Conservation (phyloP, 2,113 vertebrate genomes). For the Merops nubicus region DNA sequence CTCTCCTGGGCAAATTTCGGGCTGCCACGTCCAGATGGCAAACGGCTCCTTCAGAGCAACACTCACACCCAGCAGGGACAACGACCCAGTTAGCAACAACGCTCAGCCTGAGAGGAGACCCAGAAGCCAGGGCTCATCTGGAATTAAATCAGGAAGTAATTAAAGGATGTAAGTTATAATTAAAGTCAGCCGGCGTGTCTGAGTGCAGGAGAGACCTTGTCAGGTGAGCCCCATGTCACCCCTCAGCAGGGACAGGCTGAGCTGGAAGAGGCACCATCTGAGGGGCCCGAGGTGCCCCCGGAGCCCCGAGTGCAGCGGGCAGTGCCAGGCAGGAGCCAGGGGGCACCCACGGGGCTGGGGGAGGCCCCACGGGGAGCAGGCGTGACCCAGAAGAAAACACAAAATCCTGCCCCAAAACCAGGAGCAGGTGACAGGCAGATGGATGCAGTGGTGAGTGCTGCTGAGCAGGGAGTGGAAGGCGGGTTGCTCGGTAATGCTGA, state of each 20-base stretch:
- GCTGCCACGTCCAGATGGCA: not conserved
- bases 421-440: constrained; percentile 51
- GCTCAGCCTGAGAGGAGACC: not conserved
- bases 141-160: constrained; percentile 39
- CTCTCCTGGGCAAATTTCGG: not conserved
- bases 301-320: too few species aligned
- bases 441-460: constrained; percentile 53
- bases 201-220: not conserved
- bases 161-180: constrained; percentile 45
- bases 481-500: constrained; percentile 10
- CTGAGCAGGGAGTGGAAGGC: constrained; percentile 34
- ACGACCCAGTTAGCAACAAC: not conserved
- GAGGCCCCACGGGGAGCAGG: not conserved
- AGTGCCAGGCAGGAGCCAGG: too few species aligned
- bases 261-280: not conserved
- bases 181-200: not conserved
- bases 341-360: too few species aligned
- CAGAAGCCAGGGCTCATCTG: constrained; percentile 12
- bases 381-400: not conserved
- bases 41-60: not conserved
- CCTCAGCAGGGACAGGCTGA: not conserved
- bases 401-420: constrained; percentile 2
- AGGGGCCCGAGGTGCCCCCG: too few species aligned
- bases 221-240: not conserved
- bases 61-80: not conserved